Evolutionary conservation across 2,888 invertebrate species (phyloP).

Genomic region (Hydraecia micacea): DNA sequence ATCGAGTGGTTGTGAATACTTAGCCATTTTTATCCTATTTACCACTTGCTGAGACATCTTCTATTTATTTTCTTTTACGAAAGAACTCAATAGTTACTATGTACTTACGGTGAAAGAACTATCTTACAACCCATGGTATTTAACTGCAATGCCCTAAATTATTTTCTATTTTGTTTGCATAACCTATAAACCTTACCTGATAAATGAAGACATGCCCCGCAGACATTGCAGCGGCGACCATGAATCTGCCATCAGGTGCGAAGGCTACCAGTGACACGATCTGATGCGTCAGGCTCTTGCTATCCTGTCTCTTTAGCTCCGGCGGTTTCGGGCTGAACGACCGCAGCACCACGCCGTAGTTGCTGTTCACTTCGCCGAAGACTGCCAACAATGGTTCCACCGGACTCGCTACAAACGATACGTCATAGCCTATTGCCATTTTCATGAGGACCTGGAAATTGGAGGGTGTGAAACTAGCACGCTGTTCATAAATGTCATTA

Average conservation of each 20-base stretch:
- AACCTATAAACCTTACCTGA: slow-evolving; percentile 69
- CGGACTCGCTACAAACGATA: slow-evolving; percentile 82
- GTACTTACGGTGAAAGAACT: neutral
- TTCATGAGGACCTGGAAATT: slow-evolving; percentile 76
- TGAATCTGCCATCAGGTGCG: slow-evolving; percentile 78
- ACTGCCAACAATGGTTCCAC: slow-evolving; percentile 79
- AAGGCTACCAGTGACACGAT: slow-evolving; percentile 82
- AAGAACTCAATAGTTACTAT: neutral
- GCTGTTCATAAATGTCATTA: neutral
- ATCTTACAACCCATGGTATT: neutral
- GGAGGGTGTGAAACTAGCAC: neutral
- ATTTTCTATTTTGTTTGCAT: neutral
- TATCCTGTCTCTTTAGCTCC: slow-evolving; percentile 63
- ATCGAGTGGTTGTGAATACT: neutral
- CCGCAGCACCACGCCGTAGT: slow-evolving; percentile 80
- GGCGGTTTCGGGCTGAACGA: slow-evolving; percentile 52
- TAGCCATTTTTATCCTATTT: neutral
- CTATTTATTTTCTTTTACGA: too few species aligned
- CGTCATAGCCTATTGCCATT: slow-evolving; percentile 75
- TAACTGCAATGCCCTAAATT: neutral
- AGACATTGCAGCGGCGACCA: slow-evolving; percentile 84
- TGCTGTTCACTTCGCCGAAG: slow-evolving; percentile 76
- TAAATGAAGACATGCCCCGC: slow-evolving; percentile 86
- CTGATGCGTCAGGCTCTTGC: slow-evolving; percentile 84
- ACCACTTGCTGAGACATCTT: neutral